Percentiles rank a stretch among this genome's conserved stretches.
phyloP scores from a whole-genome alignment of 2,888 invertebrate genomes.

The Eupelmus urozonus region DNA sequence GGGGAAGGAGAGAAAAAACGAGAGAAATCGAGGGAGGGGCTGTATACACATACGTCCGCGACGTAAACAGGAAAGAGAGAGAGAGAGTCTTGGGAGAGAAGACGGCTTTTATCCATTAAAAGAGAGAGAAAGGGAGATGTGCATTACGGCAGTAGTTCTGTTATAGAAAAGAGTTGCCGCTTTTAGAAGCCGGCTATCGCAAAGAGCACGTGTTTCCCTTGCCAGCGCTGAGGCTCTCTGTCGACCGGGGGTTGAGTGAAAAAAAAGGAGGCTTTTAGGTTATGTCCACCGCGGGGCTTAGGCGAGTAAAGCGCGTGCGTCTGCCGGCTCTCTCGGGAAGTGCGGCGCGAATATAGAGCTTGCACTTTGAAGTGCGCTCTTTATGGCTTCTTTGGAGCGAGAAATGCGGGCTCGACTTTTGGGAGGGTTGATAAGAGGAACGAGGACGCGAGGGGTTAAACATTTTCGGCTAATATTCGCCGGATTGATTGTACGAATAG shows the following conservation, averaged over 20 bases:
- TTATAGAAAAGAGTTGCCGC: neutral
- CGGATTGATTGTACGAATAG: no score
- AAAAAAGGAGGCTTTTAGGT: constrained; percentile 45
- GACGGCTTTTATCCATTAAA: neutral
- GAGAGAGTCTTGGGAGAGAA: constrained; percentile 8
- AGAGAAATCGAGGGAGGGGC: neutral
- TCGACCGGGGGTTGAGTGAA: neutral
- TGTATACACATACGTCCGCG: neutral
- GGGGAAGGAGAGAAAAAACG: neutral
- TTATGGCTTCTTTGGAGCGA: no score
- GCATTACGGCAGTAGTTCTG: no score
- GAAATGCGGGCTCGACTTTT: no score
- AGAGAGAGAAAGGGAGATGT: neutral
- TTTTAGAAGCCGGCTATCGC: neutral
- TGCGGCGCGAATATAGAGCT: no score
- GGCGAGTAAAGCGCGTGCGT: neutral
- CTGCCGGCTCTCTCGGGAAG: no score
- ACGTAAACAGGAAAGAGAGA: neutral
- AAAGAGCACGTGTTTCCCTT: constrained; percentile 19
- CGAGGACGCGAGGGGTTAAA: no score
- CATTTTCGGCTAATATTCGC: no score
- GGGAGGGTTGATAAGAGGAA: no score
- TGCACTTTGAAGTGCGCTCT: no score
- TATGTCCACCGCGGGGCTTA: constrained; percentile 18
- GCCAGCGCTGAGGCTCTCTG: neutral